Conservation (phyloP, 1,140 invertebrate genomes). For the Octopus bimaculoides region DNA sequence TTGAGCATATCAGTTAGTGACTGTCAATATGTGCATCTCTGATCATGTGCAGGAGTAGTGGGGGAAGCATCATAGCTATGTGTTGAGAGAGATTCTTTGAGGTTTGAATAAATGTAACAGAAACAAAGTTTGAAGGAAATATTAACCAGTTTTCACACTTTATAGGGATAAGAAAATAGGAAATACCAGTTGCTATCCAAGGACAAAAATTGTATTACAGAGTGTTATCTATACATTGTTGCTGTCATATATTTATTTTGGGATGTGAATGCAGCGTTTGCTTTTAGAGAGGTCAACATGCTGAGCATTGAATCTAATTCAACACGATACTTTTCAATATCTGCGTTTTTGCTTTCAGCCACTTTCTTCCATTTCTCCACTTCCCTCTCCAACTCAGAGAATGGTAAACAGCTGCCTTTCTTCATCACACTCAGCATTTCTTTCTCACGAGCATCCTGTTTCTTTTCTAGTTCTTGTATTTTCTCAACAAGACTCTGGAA, state of each 20-base stretch:
- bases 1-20: too few relatives aligned
- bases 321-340: conserved; percentile 50
- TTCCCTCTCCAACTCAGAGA: conserved; percentile 41
- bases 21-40: too few relatives aligned
- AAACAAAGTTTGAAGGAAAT: too few relatives aligned
- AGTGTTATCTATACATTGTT: too few relatives aligned
- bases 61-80: too few relatives aligned
- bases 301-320: conserved; percentile 55
- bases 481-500: conserved; percentile 51
- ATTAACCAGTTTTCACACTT: too few relatives aligned
- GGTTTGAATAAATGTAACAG: too few relatives aligned
- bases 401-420: conserved; percentile 35
- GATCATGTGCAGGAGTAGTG: too few relatives aligned
- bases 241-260: neutral
- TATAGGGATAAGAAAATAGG: too few relatives aligned
- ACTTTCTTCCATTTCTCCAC: conserved; percentile 48
- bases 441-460: conserved; percentile 43
- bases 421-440: conserved; percentile 48
- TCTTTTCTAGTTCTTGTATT: conserved; percentile 46
- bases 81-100: too few relatives aligned
- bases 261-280: conserved; percentile 34
- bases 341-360: conserved; percentile 51
- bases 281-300: conserved; percentile 50
- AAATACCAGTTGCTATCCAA: too few relatives aligned
- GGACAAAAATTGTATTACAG: too few relatives aligned